Conservation (phyloP, 2,113 vertebrate genomes). For the Halichoeres trimaculatus region DNA sequence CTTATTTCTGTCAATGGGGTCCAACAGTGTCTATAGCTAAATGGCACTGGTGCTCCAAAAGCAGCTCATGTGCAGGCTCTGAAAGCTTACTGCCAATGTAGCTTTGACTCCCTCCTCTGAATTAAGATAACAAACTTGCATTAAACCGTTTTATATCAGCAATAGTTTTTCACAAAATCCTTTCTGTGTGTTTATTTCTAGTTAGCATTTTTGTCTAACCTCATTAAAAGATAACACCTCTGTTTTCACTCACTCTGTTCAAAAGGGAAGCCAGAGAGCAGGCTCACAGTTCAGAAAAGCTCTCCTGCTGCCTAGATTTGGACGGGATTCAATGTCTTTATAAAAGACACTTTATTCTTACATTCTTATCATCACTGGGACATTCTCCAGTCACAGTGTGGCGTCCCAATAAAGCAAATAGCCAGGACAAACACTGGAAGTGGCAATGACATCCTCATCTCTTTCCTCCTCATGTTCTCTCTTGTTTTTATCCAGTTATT, state of each 20-base stretch:
- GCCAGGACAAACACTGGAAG: constrained; percentile 35
- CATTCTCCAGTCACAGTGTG: constrained; percentile 61
- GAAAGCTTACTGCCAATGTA: too few species aligned
- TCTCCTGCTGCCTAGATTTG: constrained; percentile 49
- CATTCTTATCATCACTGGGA: constrained; percentile 57
- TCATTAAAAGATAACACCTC: constrained; percentile 23
- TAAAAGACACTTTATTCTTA: constrained; percentile 63
- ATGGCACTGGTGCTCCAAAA: too few species aligned
- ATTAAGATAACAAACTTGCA: too few species aligned
- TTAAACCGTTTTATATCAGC: too few species aligned
- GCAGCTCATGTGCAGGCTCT: too few species aligned
- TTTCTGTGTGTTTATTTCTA: background rate
- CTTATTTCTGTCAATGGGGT: too few species aligned
- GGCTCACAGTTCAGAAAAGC: constrained; percentile 11
- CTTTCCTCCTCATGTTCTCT: constrained; percentile 9
- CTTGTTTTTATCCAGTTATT: constrained; percentile 3
- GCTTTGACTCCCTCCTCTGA: too few species aligned
- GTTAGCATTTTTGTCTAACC: constrained; percentile 25
- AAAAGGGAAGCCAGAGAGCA: constrained; percentile 29
- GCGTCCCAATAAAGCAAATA: constrained; percentile 54
- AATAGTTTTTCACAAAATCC: too few species aligned
- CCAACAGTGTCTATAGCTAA: too few species aligned
- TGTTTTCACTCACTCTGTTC: constrained; percentile 13
- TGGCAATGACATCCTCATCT: constrained; percentile 43
- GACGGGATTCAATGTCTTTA: constrained; percentile 49